Conservation (phyloP, 2,797 vertebrate genomes). For the Pachyuromys duprasi region DNA sequence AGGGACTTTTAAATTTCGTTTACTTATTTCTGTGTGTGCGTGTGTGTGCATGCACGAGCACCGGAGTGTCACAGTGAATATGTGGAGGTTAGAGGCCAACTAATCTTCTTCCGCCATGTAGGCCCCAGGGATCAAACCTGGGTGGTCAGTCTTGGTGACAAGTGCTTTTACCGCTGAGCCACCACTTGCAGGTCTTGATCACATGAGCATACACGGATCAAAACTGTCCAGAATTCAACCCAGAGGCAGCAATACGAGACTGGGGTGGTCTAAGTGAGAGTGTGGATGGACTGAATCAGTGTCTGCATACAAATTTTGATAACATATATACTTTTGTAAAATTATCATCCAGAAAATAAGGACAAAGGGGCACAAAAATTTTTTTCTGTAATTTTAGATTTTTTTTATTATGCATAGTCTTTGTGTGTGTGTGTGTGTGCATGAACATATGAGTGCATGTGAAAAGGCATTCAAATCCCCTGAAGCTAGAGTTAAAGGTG, state of each 20-base stretch:
- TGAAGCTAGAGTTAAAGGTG: too few species aligned
- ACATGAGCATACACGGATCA: not conserved
- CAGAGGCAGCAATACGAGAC: not conserved
- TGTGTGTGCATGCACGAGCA: not conserved
- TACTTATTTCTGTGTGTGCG: too few species aligned
- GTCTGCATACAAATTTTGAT: accelerated
- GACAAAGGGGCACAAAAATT: accelerated
- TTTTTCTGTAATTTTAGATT: not conserved
- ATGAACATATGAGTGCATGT: not conserved
- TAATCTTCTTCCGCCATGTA: not conserved
- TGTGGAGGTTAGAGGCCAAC: not conserved
- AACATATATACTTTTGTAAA: not conserved
- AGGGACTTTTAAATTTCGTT: too few species aligned
- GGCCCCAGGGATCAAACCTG: not conserved
- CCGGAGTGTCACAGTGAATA: not conserved
- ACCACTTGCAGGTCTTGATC: not conserved
- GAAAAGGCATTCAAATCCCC: too few species aligned
- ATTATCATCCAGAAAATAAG: accelerated
- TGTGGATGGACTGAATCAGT: accelerated
- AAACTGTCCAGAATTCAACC: not conserved
- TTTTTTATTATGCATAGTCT: not conserved
- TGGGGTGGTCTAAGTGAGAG: not conserved
- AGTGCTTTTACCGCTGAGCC: not conserved
- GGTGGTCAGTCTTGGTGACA: not conserved
- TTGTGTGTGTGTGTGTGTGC: not conserved